These are phyloP conservation scores for Ericerus pela DNA, from an alignment of 1,140 invertebrate species.

Conservation along the genomic window DNA sequence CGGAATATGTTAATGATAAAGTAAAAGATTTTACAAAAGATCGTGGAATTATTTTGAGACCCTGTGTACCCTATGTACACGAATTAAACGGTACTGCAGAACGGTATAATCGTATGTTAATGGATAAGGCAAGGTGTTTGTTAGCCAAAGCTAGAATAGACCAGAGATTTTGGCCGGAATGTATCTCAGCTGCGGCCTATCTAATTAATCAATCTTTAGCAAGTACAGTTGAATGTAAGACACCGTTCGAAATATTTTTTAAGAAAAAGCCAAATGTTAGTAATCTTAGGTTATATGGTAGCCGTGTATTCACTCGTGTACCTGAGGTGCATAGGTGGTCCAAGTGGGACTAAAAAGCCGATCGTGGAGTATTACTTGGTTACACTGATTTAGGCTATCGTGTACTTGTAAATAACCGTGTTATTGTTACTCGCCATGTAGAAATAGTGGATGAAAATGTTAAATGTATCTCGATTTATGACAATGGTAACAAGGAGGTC, in stretches of 20 bases:
- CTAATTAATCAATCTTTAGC: constrained; percentile 17
- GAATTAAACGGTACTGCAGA: constrained; percentile 14
- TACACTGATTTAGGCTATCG: background rate
- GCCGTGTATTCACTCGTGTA: constrained; percentile 20
- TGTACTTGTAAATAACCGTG: no score
- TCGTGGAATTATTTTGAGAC: background rate
- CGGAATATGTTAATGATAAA: constrained; percentile 13
- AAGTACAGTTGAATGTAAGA: background rate
- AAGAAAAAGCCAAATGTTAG: background rate
- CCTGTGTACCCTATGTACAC: background rate
- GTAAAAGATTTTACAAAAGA: background rate
- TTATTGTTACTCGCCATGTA: no score
- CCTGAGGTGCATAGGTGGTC: constrained; percentile 19
- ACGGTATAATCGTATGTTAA: constrained; percentile 16
- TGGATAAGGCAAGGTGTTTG: constrained; percentile 19
- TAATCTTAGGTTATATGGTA: constrained; percentile 16
- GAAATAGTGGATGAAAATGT: no score
- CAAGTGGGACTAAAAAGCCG: constrained; percentile 18
- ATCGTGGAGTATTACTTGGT: background rate
- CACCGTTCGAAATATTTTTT: background rate
- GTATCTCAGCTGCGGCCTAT: constrained; percentile 15
- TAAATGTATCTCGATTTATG: no score
- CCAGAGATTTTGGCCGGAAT: constrained; percentile 17
- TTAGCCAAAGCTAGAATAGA: constrained; percentile 15
- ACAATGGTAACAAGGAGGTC: no score